Evolutionary conservation across 1,140 invertebrate species (phyloP), one percentile per base, ranked within the genome.

Genomic region (Chironomus striatipennis): DNA sequence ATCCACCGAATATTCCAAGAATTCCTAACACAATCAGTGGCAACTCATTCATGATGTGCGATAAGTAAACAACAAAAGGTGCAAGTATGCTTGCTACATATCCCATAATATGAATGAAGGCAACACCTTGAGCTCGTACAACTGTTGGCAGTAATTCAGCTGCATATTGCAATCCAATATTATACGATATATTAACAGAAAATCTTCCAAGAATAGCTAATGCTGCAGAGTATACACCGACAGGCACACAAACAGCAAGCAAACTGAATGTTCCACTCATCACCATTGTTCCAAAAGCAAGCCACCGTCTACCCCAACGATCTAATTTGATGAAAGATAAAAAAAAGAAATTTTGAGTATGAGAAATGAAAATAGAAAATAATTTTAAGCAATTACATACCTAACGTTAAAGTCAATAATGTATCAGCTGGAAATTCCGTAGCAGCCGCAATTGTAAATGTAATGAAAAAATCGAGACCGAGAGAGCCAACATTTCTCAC

Each of bases 91-190:
- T 92, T 1, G 91, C 91, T 0, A 93, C 88, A 77, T 93, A 94
- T 42, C 93, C 93, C 84, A 91, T 90, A 67, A 94, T 94, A 77
- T 94, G 93, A 74, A 94, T 93, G 0, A 93, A 82, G 15, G 92
- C 90, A 0, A 95, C 87, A 0, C 93, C 93, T 81, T 94, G 92
- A 0, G 91, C 93, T 67, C 93, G 81, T 0, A 95, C 91, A 0
- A 94, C 93, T 0, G 94, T 95, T 1, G 94, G 93, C 10, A 96
- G 80, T 0, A 96, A 81, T 80, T 96, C 93, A 0, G 93, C 92
- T 0, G 92, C 93, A 82, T 94, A 95, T 78, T 95, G 93, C 0
- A 96, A 85, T 0, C 93, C 93, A 74, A 95, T 95, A 80, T 95
- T 95, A 80, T 94, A 95, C 0, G 92, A 91, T 42, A 94, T 93